Percentiles rank a stretch among this genome's conserved stretches.
Conservation (phyloP, 2,797 vertebrate species). For the Perdix hodgsoniae region DNA sequence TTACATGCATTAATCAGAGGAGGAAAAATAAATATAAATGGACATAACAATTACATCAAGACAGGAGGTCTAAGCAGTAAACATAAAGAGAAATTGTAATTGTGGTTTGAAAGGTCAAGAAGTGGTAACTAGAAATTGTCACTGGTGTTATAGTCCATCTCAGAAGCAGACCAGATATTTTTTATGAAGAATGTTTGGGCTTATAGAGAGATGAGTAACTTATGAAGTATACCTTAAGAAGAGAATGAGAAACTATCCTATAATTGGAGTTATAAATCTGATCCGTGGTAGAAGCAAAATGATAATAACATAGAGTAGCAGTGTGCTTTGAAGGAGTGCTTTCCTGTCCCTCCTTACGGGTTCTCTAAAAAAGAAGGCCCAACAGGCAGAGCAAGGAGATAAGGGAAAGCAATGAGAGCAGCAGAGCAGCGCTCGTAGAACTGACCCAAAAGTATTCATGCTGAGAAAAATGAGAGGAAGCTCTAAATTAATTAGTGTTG, state of each 20-base stretch:
- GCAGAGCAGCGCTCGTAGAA: not conserved
- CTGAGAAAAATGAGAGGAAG: not conserved
- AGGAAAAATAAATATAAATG: not conserved
- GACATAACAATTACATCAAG: not conserved
- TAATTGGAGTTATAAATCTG: not conserved
- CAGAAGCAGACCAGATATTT: not conserved
- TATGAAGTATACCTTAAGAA: not conserved
- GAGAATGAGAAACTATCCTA: not conserved
- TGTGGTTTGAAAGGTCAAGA: not conserved
- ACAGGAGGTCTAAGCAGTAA: not conserved
- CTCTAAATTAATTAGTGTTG: not conserved
- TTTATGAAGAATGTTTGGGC: not conserved
- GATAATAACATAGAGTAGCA: not conserved
- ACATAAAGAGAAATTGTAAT: not conserved
- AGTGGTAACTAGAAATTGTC: not conserved
- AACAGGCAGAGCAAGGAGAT: not conserved
- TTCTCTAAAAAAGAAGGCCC: not conserved
- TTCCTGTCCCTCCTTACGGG: not conserved
- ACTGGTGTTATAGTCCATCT: not conserved
- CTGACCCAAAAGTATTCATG: not conserved
- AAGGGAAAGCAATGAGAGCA: not conserved
- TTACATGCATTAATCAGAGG: not conserved
- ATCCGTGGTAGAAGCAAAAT: not conserved
- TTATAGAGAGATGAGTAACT: not conserved
- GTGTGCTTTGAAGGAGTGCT: not conserved